Evolutionary conservation across 2,888 invertebrate genomes (phyloP).

Genomic region (Atrina japonica): DNA sequence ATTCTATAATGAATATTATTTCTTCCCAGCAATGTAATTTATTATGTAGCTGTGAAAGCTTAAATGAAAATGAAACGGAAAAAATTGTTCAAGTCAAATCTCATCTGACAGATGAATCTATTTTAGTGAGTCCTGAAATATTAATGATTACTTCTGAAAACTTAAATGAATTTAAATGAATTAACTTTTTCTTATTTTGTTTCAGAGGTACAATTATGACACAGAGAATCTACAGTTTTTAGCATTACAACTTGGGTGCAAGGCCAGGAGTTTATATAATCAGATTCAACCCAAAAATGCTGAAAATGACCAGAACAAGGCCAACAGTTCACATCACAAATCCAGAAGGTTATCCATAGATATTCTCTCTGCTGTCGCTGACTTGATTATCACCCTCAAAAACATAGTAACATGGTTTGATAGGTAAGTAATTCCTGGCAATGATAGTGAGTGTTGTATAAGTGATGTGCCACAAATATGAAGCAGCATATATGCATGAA

Average conservation of each 20-base stretch:
- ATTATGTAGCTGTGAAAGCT: no score
- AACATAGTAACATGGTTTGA: conserved; percentile 91
- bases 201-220: conserved; percentile 93
- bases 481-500: no score
- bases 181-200: no score
- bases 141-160: no score
- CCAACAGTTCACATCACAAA: conserved; percentile 56
- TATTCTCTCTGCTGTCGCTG: conserved; percentile 91
- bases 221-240: conserved; percentile 95
- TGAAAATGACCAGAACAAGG: conserved; percentile 81
- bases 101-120: no score
- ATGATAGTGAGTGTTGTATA: not conserved
- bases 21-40: not conserved
- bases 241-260: conserved; percentile 91
- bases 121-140: no score
- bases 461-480: no score
- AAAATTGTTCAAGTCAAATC: no score
- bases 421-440: conserved; percentile 82
- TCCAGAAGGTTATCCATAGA: conserved; percentile 60
- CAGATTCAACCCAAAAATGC: conserved; percentile 83
- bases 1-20: no score
- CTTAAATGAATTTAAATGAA: no score
- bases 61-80: no score
- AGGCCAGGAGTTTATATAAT: conserved; percentile 89
- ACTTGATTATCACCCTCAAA: conserved; percentile 87